Conservation (phyloP, 2,113 vertebrate genomes). For the Callithrix jacchus region DNA sequence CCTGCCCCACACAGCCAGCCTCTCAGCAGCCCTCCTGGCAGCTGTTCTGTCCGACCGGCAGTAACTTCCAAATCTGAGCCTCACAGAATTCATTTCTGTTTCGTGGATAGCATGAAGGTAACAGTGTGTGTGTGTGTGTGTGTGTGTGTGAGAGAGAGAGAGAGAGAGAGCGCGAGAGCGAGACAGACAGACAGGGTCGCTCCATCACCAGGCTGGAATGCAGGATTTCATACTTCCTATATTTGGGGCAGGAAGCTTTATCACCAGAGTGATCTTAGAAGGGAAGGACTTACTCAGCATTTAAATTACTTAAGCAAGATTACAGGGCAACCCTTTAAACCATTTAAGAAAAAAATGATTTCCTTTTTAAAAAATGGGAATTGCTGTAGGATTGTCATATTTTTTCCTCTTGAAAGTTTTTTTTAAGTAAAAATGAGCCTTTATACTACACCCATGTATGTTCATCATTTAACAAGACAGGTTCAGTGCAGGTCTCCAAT, state of each 20-base stretch:
- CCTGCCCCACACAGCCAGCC: neutral
- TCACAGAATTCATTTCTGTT: neutral
- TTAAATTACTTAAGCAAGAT: conserved; percentile 35
- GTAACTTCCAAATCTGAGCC: neutral
- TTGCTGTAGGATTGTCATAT: neutral
- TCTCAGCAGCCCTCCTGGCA: neutral
- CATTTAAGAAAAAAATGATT: neutral
- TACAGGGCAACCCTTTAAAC: neutral
- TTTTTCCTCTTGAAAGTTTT: neutral
- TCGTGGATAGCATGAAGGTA: too few relatives aligned
- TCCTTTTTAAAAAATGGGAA: conserved; percentile 21
- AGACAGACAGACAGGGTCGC: too few relatives aligned
- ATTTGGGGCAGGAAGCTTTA: neutral
- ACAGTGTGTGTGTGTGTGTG: too few relatives aligned
- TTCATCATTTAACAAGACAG: neutral
- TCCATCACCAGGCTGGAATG: too few relatives aligned
- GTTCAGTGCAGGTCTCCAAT: neutral
- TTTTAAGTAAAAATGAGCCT: neutral
- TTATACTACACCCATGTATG: neutral
- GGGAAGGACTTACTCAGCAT: neutral
- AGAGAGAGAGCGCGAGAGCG: too few relatives aligned
- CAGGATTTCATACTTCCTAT: conserved; percentile 25
- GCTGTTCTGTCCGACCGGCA: neutral
- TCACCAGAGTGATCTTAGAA: conserved; percentile 34
- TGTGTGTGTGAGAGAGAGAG: too few relatives aligned